Evolutionary conservation across 2,797 vertebrate genomes (phyloP).

Genomic region (Myioborus miniatus): DNA sequence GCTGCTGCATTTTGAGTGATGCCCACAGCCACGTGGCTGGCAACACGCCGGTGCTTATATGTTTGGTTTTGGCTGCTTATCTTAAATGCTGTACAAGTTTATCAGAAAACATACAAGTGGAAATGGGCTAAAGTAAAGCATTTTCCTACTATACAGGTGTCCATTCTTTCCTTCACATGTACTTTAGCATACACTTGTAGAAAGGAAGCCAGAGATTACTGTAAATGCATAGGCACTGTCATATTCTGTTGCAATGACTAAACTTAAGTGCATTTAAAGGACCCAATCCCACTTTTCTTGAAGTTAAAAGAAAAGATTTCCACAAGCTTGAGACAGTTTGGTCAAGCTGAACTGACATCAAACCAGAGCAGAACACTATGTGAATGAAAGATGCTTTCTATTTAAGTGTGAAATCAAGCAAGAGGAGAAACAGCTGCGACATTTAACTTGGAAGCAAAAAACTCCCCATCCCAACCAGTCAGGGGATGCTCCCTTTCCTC

Average conservation of each 20-base stretch:
- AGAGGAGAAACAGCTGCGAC: background rate
- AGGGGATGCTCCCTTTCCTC: background rate
- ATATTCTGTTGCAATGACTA: background rate
- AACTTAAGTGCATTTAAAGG: background rate
- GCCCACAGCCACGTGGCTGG: background rate
- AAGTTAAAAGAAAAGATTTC: background rate
- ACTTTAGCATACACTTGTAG: background rate
- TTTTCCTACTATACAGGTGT: background rate
- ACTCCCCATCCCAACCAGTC: background rate
- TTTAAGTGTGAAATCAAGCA: background rate
- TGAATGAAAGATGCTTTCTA: background rate
- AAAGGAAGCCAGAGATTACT: background rate
- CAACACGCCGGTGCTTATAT: background rate
- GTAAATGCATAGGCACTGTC: background rate
- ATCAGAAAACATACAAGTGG: background rate
- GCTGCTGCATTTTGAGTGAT: slow-evolving; percentile 24
- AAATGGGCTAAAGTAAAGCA: background rate
- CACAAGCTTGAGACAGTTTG: background rate
- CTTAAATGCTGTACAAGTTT: background rate
- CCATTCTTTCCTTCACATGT: background rate
- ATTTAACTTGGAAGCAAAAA: background rate
- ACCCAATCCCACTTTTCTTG: background rate
- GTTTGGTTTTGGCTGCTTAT: background rate
- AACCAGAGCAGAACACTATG: background rate
- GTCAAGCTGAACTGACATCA: background rate